phyloP scores from a whole-genome alignment of 2,888 invertebrate species.

The Lochmaea crataegi region DNA sequence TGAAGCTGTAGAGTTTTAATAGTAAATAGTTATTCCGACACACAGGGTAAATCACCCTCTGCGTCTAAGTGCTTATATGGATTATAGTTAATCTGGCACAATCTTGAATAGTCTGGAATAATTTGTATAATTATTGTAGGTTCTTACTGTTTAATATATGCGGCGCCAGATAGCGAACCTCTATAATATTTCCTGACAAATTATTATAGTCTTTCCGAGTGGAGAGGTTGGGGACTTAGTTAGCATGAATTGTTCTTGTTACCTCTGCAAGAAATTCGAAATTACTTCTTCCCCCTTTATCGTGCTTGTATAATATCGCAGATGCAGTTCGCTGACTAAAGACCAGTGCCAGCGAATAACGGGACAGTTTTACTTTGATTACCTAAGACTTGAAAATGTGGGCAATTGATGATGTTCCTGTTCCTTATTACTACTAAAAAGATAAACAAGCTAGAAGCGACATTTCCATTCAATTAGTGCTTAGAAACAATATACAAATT shows the following conservation, averaged over 20 bases:
- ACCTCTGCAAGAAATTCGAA: constrained; percentile 17
- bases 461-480: too few relatives aligned
- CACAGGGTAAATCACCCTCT: background rate
- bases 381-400: background rate
- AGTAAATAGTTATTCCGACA: background rate
- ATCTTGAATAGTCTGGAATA: constrained; percentile 10
- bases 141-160: constrained; percentile 35
- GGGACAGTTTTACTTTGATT: too few relatives aligned
- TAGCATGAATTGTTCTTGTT: constrained; percentile 26
- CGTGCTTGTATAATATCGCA: background rate
- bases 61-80: constrained; percentile 35
- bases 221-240: background rate
- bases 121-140: constrained; percentile 40
- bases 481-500: too few relatives aligned
- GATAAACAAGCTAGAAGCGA: too few relatives aligned
- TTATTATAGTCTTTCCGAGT: constrained; percentile 6
- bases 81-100: constrained; percentile 42
- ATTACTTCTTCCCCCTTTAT: constrained; percentile 1
- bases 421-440: too few relatives aligned
- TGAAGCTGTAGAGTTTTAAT: background rate
- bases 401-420: too few relatives aligned
- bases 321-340: background rate
- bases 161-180: constrained; percentile 31
- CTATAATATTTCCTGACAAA: constrained; percentile 27
- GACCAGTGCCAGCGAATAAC: background rate